These are phyloP conservation scores for Noctua pronuba DNA, from an alignment of 2,888 invertebrate genomes.

Conservation along the genomic window DNA sequence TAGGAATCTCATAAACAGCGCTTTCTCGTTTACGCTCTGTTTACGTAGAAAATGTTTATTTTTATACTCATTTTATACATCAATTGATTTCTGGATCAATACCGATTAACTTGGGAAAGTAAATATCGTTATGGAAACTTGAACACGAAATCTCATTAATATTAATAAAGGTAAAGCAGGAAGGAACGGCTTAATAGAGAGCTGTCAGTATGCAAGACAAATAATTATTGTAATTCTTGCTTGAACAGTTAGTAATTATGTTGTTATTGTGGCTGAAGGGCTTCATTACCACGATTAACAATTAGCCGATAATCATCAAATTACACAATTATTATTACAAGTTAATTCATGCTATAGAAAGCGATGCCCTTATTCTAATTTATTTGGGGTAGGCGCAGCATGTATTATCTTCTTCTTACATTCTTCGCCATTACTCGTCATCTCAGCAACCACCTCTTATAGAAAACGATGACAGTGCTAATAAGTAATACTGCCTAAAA, in stretches of 20 bases:
- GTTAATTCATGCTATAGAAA: neutral
- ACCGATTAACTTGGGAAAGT: conserved; percentile 44
- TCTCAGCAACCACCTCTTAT: no score
- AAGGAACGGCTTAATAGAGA: conserved; percentile 48
- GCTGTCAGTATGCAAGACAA: conserved; percentile 28
- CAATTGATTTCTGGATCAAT: conserved; percentile 59
- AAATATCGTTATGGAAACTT: conserved; percentile 23
- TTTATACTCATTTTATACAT: conserved; percentile 59
- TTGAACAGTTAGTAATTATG: conserved; percentile 12
- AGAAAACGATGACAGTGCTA: neutral
- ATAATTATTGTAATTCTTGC: conserved; percentile 36
- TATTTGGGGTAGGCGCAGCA: no score
- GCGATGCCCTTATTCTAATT: no score
- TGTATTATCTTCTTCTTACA: no score
- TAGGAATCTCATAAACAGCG: conserved; percentile 61
- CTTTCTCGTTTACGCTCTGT: conserved; percentile 64
- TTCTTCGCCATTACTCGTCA: no score
- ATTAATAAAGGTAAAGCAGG: conserved; percentile 38
- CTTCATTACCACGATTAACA: conserved; percentile 9
- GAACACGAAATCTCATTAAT: conserved; percentile 43
- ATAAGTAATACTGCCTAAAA: no score
- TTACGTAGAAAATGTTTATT: conserved; percentile 59
- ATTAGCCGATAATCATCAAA: neutral
- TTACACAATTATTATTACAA: neutral
- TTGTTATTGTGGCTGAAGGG: neutral